A percentile compares a stretch with the other conserved stretches of the same genome.
Evolutionary conservation across 2,113 vertebrate species (phyloP).

Genomic region (Colistium nudipinnis): DNA sequence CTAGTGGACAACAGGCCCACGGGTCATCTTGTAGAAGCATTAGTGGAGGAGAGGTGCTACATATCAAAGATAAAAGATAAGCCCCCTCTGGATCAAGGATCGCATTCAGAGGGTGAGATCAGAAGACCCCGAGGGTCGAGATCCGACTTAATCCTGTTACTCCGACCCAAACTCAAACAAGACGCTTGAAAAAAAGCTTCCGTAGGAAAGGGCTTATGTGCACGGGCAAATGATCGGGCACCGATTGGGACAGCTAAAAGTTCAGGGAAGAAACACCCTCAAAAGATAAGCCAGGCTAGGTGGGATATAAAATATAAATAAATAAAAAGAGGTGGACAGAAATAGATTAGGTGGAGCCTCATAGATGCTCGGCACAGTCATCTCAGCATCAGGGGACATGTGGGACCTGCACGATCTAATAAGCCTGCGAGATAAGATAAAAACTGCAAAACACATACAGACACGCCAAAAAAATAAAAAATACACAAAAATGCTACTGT

Average conservation of each 20-base stretch:
- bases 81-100: constrained; percentile 40
- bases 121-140: constrained; percentile 42
- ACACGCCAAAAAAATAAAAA: constrained; percentile 3
- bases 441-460: background rate
- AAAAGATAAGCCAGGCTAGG: constrained; percentile 55
- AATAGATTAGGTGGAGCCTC: constrained; percentile 58
- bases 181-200: constrained; percentile 54
- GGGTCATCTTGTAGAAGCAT: constrained; percentile 21
- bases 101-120: constrained; percentile 34
- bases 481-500: constrained; percentile 1
- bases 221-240: constrained; percentile 51
- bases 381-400: constrained; percentile 24
- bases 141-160: constrained; percentile 54
- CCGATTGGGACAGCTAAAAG: constrained; percentile 47
- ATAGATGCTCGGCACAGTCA: too few species aligned
- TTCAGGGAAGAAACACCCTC: constrained; percentile 43
- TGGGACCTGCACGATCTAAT: constrained; percentile 33
- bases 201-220: constrained; percentile 27
- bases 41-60: constrained; percentile 23
- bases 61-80: constrained; percentile 57
- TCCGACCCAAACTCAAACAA: constrained; percentile 64
- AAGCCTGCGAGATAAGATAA: constrained; percentile 14
- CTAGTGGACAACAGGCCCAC: background rate
- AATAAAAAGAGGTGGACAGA: constrained; percentile 31
- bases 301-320: constrained; percentile 43